Conservation (phyloP, 2,888 invertebrate species). For the Macrosiphum euphorbiae region DNA sequence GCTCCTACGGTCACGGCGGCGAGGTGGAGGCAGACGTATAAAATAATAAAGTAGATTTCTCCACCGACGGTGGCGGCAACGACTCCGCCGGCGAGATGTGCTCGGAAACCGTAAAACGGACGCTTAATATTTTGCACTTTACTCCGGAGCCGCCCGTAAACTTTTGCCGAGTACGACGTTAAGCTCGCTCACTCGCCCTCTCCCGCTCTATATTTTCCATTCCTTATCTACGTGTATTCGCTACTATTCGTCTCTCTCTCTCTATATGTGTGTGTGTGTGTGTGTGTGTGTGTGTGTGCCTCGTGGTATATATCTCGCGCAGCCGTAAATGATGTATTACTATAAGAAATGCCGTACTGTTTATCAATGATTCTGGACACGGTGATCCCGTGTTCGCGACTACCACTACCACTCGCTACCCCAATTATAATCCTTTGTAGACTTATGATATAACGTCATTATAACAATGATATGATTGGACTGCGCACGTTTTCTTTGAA, state of each 20-base stretch:
- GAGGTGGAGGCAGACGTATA: background rate
- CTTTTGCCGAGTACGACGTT: background rate
- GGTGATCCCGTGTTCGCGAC: background rate
- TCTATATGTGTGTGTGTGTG: background rate
- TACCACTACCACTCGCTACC: background rate
- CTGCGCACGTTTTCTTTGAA: background rate
- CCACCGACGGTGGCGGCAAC: background rate
- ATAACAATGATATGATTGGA: background rate
- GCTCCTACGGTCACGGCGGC: background rate
- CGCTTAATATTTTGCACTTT: slow-evolving; percentile 23
- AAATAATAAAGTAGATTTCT: slow-evolving; percentile 19
- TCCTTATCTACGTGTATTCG: background rate
- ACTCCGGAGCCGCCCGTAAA: background rate
- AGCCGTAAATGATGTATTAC: background rate
- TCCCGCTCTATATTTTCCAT: background rate
- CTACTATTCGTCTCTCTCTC: background rate
- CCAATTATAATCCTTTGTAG: background rate
- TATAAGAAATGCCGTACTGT: background rate
- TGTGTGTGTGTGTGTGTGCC: background rate
- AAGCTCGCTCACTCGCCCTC: background rate
- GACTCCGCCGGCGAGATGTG: background rate
- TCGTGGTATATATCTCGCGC: background rate
- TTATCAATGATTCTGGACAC: background rate
- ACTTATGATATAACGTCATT: background rate
- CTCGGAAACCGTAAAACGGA: slow-evolving; percentile 26